These are phyloP conservation scores for Chlorops oryzae DNA, from an alignment of 1,140 invertebrate genomes.

Conservation along the genomic window DNA sequence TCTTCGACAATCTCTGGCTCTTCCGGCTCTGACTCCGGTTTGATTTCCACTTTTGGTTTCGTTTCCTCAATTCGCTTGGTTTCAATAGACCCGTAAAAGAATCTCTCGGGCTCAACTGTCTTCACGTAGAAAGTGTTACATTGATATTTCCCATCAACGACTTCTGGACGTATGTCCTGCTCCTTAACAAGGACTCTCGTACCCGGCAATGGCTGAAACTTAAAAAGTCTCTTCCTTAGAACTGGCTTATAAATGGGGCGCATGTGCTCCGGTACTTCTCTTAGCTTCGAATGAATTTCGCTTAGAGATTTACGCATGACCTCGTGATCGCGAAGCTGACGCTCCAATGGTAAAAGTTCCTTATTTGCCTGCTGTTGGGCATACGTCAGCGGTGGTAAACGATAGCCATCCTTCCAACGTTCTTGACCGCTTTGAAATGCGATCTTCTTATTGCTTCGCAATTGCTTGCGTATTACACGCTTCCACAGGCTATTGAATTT, in stretches of 20 bases:
- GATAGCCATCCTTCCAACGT: slow-evolving; percentile 30
- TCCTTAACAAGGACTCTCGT: slow-evolving; percentile 36
- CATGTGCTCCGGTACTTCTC: slow-evolving; percentile 27
- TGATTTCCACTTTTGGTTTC: no score
- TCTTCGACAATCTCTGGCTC: no score
- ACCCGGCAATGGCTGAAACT: slow-evolving; percentile 33
- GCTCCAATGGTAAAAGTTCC: slow-evolving; percentile 20
- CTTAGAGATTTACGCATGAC: slow-evolving; percentile 12
- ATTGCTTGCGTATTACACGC: slow-evolving; percentile 25
- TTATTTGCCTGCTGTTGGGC: slow-evolving; percentile 30
- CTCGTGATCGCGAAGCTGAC: slow-evolving; percentile 24
- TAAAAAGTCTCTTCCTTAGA: slow-evolving; percentile 35
- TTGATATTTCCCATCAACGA: slow-evolving; percentile 23
- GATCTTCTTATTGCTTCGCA: slow-evolving; percentile 41
- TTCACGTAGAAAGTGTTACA: no score
- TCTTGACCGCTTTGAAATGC: slow-evolving; percentile 37
- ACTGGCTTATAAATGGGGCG: slow-evolving; percentile 25
- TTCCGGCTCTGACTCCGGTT: no score
- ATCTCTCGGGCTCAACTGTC: no score
- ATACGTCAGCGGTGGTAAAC: slow-evolving; percentile 22
- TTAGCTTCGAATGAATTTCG: slow-evolving; percentile 16
- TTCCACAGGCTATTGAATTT: slow-evolving; percentile 33
- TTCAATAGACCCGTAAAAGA: no score
- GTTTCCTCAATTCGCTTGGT: no score
- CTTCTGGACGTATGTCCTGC: slow-evolving; percentile 26